phyloP scores from a whole-genome alignment of 2,113 vertebrate genomes.

The Chroicocephalus ridibundus region DNA sequence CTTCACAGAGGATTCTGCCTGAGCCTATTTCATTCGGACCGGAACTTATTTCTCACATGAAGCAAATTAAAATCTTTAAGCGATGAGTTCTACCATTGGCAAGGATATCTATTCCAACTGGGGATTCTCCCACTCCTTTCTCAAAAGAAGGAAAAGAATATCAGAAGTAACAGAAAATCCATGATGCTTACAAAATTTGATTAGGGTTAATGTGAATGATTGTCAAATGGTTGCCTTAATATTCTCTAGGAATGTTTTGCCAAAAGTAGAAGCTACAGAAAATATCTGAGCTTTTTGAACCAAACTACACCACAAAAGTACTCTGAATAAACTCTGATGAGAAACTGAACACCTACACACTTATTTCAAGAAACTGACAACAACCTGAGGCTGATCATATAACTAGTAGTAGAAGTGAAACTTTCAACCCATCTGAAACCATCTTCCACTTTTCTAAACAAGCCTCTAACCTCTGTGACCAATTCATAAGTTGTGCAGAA shows the following conservation, averaged over 20 bases:
- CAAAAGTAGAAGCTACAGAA: background rate
- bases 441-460: background rate
- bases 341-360: background rate
- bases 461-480: background rate
- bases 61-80: background rate
- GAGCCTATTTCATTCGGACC: too few species aligned
- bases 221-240: background rate
- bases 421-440: background rate
- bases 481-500: background rate
- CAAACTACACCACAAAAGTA: background rate
- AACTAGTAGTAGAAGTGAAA: background rate
- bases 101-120: background rate
- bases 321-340: background rate
- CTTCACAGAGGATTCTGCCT: too few species aligned
- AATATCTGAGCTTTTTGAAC: background rate
- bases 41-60: background rate
- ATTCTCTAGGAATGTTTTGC: background rate
- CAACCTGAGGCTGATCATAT: background rate
- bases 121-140: background rate
- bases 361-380: background rate
- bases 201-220: background rate
- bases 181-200: background rate
- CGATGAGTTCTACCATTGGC: background rate
- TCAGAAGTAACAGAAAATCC: background rate
- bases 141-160: background rate